phyloP scores from a whole-genome alignment of 2,113 vertebrate genomes.

The zebrafish (Danio rerio) region GRCz12tu NC_133194.1:13715001-13715500 shows the following conservation, averaged over 20 bases:
- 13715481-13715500: conserved; percentile 54
- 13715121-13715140: conserved; percentile 65
- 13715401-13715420: conserved; percentile 7
- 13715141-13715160: conserved; percentile 57
- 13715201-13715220: neutral
- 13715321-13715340: neutral
- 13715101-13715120: conserved; percentile 68
- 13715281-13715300: neutral
- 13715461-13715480: conserved; percentile 18
- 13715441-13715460: conserved; percentile 40
- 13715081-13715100: conserved; percentile 58
- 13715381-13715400: neutral
- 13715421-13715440: conserved; percentile 34
- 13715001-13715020: conserved; percentile 37
- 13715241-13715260: conserved; percentile 36
- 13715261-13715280: conserved; percentile 8
- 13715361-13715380: neutral
- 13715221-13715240: conserved; percentile 3
- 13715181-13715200: conserved; percentile 17
- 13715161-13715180: conserved; percentile 55
- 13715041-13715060: conserved; percentile 41
- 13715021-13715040: conserved; percentile 14
- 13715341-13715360: neutral
- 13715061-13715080: conserved; percentile 54
- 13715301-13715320: neutral